Evolutionary conservation across 2,888 invertebrate species (phyloP).

Genomic region (Hydriomena furcata): DNA sequence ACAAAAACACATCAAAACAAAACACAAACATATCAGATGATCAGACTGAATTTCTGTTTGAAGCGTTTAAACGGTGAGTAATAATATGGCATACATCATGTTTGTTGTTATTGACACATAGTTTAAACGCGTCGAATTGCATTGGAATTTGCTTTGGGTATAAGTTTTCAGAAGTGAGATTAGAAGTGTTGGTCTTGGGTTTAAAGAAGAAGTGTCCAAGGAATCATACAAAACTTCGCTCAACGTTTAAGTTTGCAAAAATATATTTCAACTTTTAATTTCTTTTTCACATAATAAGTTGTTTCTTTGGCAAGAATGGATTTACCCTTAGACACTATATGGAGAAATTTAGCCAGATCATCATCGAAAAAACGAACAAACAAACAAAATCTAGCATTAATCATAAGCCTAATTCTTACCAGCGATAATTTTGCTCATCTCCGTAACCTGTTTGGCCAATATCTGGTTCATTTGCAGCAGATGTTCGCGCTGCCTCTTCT

Average conservation of each 20-base stretch:
- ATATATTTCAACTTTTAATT: too few species aligned
- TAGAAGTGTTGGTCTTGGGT: not conserved
- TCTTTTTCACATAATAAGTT: too few species aligned
- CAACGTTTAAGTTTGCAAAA: too few species aligned
- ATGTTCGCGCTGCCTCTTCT: constrained; percentile 94
- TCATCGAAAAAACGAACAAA: constrained; percentile 23
- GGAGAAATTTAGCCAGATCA: constrained; percentile 20
- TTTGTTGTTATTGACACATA: too few species aligned
- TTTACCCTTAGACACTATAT: not conserved
- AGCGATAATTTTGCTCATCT: constrained; percentile 97
- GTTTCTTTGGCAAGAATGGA: too few species aligned
- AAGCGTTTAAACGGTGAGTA: too few species aligned
- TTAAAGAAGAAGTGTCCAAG: not conserved
- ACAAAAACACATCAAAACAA: constrained; percentile 32
- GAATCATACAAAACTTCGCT: not conserved
- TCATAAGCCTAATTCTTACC: constrained; percentile 84
- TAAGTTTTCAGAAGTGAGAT: not conserved
- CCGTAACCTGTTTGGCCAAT: constrained; percentile 96
- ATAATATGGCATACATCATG: too few species aligned
- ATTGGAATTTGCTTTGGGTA: not conserved
- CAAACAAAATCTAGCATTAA: constrained; percentile 14
- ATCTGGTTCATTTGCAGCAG: constrained; percentile 95
- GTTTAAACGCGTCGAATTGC: not conserved
- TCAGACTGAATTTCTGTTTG: constrained; percentile 17
- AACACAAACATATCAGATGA: constrained; percentile 14